Conservation (phyloP, 2,797 vertebrate species). For the Rachycentron canadum region DNA sequence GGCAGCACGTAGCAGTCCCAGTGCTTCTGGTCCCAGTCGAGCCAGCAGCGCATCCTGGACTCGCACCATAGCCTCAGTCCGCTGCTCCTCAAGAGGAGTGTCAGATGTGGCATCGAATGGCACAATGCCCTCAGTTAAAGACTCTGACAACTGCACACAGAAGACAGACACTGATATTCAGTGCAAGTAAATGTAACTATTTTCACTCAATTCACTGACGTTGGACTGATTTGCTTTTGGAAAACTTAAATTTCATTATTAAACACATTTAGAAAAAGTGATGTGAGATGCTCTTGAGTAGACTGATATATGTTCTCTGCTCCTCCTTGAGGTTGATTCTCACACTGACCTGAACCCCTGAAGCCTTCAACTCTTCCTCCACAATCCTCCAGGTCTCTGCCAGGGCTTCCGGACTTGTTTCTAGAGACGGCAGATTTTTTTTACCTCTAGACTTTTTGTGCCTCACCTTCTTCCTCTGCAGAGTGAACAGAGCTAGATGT, state of each 20-base stretch:
- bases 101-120: constrained; percentile 95
- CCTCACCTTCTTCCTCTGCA: constrained; percentile 89
- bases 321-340: neutral
- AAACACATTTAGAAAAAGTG: neutral
- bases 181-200: neutral
- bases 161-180: constrained; percentile 8
- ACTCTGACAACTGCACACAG: constrained; percentile 77
- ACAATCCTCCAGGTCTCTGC: constrained; percentile 87
- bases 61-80: constrained; percentile 88
- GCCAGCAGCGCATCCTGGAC: constrained; percentile 89
- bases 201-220: neutral
- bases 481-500: neutral
- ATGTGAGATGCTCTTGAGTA: neutral
- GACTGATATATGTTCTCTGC: neutral
- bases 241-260: neutral
- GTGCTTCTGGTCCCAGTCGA: constrained; percentile 84
- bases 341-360: constrained; percentile 80
- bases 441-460: constrained; percentile 76
- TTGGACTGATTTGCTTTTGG: neutral
- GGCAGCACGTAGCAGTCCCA: constrained; percentile 90
- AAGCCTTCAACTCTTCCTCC: constrained; percentile 84
- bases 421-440: constrained; percentile 31
- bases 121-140: constrained; percentile 79
- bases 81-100: constrained; percentile 92
- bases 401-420: constrained; percentile 78